Conservation (phyloP, 2,888 invertebrate species). For the Drosophila robusta region DNA sequence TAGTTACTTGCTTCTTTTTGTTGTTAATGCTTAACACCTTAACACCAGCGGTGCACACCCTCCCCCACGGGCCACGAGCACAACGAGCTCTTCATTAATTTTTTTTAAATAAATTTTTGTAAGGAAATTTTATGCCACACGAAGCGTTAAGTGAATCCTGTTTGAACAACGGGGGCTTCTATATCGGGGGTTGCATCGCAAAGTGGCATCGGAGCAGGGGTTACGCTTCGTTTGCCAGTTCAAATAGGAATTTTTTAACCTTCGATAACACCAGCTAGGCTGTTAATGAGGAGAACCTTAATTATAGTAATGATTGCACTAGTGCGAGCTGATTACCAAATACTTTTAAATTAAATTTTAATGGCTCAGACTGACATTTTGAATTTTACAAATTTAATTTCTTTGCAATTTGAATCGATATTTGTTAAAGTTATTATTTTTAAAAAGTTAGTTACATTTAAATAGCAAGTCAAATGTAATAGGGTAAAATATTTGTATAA, state of each 20-base stretch:
- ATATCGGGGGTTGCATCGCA: conserved; percentile 26
- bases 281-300: conserved; percentile 55
- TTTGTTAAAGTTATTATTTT: too few relatives aligned
- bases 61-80: conserved; percentile 5
- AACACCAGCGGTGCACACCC: conserved; percentile 47
- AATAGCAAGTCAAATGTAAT: too few relatives aligned
- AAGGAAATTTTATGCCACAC: conserved; percentile 66
- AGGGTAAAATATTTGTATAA: too few relatives aligned
- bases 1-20: not conserved
- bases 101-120: conserved; percentile 65
- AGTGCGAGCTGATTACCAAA: not conserved
- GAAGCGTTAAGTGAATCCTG: conserved; percentile 68
- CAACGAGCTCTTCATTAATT: conserved; percentile 69
- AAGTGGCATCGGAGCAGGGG: conserved; percentile 15
- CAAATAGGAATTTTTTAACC: conserved; percentile 35
- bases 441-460: too few relatives aligned
- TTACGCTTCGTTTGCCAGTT: conserved; percentile 13
- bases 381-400: too few relatives aligned
- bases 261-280: conserved; percentile 40
- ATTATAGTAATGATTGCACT: conserved; percentile 27
- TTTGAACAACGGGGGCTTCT: conserved; percentile 22
- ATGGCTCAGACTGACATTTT: not conserved
- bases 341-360: not conserved
- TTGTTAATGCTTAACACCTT: conserved; percentile 64
- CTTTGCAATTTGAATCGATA: too few relatives aligned